phyloP scores from a whole-genome alignment of 2,888 invertebrate species.

The Antheraea yamamai region DNA sequence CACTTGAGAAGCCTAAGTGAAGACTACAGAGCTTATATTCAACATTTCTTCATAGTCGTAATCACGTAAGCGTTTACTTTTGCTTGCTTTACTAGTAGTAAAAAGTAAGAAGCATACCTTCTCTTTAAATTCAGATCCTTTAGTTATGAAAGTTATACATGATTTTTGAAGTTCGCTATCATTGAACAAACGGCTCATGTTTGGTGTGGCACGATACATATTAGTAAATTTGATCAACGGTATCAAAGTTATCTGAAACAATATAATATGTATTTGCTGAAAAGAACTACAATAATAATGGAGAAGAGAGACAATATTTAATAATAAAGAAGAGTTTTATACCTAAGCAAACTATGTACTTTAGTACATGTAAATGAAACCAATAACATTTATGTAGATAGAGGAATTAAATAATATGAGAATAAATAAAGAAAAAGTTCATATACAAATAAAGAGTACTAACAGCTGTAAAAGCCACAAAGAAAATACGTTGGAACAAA shows the following conservation, averaged over 20 bases:
- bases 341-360: too few relatives aligned
- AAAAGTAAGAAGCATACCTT: slow-evolving; percentile 44
- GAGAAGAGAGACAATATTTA: too few relatives aligned
- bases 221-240: slow-evolving; percentile 93
- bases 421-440: neutral
- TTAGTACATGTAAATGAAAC: too few relatives aligned
- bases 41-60: neutral
- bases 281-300: neutral
- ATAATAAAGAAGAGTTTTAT: neutral
- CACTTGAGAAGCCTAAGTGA: too few relatives aligned
- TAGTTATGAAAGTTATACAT: slow-evolving; percentile 82
- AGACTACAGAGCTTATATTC: too few relatives aligned
- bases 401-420: too few relatives aligned
- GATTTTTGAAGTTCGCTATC: slow-evolving; percentile 86
- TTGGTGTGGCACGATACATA: slow-evolving; percentile 91
- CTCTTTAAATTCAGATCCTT: slow-evolving; percentile 54
- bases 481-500: too few relatives aligned
- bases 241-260: slow-evolving; percentile 84
- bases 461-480: too few relatives aligned
- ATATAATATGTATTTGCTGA: neutral
- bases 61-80: neutral
- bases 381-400: too few relatives aligned
- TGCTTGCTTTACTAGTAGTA: neutral
- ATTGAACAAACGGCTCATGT: slow-evolving; percentile 85
- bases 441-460: neutral